Evolutionary conservation across 2,113 vertebrate species (phyloP), one percentile per base, ranked within the genome.

Genomic region (Lipophrys pholis): DNA sequence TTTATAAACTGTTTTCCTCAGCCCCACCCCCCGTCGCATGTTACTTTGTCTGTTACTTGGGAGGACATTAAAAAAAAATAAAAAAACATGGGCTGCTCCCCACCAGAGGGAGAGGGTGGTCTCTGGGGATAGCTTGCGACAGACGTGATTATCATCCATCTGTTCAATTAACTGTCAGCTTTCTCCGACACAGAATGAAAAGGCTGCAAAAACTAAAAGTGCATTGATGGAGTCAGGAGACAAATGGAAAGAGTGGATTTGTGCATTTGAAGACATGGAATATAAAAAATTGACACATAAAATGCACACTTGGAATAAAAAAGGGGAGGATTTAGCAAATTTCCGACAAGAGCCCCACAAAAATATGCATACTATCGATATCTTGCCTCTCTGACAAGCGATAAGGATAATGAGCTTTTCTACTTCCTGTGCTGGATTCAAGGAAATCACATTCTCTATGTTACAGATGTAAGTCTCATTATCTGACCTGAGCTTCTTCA

Each of bases 331-430:
- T 90, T 87, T 73, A 38, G 65, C 81, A 84, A 79, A 90, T 91
- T 91, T 90, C 73, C 57, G 16, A 84, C 64, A 73, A 87, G 62
- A 76, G 55, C 35, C 48, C 60, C 6, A 67, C 40, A 79, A 81
- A 30, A 91, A 87, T 88, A 71, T 90, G 86, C 90, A 82, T 74
- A 86, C 73, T 92, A 90, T 92, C 63, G 65, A 90, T 90, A 87
- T 89, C 85, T 80, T 6, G 66, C 64, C 68, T 69, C 61, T 66
- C 71, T 85, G 85, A 92, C 74, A 62, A 82, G 76, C 43, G 91
- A 92, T 93, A 92, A 91, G 81, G 73, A 81, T 88, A 92, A 92
- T 92, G 84, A 89, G 84, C 85, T 90, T 92, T 92, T 89, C 82
- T 81, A 83, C 50, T 62, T 85, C 78, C 69, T 74, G 73, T 65